Evolutionary conservation across 2,113 vertebrate species (phyloP).

Genomic region (Ophiodon elongatus): DNA sequence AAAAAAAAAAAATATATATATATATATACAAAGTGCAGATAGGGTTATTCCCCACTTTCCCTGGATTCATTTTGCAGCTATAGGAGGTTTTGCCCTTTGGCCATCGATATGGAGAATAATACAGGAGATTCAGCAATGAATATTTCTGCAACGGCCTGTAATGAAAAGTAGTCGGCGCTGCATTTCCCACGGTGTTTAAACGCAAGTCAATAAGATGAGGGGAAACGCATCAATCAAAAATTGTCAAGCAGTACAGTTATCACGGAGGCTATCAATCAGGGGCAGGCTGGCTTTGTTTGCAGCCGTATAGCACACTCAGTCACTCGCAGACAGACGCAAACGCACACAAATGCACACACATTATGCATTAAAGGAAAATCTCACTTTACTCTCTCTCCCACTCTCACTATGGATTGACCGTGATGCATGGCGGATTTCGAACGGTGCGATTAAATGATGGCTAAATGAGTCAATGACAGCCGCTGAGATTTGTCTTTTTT

Average conservation of each 20-base stretch:
- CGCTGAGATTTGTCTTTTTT: not conserved
- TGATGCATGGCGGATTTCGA: not conserved
- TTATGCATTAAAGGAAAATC: not conserved
- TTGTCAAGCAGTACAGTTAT: constrained; percentile 1
- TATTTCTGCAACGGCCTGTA: not conserved
- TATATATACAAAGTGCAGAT: no score
- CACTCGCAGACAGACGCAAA: not conserved
- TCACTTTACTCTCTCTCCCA: constrained; percentile 13
- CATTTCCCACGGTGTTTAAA: constrained; percentile 4
- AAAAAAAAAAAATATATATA: no score
- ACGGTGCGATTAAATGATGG: not conserved
- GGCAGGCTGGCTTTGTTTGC: constrained; percentile 3
- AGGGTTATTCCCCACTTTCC: no score
- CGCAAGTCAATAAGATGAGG: constrained; percentile 1
- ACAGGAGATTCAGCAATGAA: constrained; percentile 15
- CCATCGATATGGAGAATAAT: no score
- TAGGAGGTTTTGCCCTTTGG: no score
- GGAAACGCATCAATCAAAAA: constrained; percentile 39
- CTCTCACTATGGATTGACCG: not conserved
- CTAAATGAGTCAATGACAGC: constrained; percentile 12
- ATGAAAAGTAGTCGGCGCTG: not conserved
- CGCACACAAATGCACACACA: not conserved
- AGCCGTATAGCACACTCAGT: not conserved
- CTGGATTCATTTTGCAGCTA: no score
- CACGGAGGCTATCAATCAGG: constrained; percentile 37